phyloP scores from a whole-genome alignment of 2,113 vertebrate species.

The Prunella himalayana region DNA sequence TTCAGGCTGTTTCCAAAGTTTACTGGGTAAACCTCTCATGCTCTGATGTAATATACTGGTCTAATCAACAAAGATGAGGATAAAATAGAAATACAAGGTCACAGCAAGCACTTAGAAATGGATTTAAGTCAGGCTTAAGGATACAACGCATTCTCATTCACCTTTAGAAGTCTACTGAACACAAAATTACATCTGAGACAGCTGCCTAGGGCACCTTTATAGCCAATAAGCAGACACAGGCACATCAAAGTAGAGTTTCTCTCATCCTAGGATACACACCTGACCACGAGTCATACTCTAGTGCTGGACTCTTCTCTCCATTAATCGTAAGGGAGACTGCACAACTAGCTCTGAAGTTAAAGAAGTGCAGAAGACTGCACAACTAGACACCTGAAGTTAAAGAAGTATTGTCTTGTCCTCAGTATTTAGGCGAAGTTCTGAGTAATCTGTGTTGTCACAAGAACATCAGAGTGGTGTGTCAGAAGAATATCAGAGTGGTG shows the following conservation, averaged over 20 bases:
- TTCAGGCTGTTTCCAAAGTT: neutral
- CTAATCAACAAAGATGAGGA: neutral
- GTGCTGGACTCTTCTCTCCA: neutral
- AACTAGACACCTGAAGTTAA: neutral
- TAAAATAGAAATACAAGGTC: neutral
- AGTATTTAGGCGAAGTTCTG: neutral
- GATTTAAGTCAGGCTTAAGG: neutral
- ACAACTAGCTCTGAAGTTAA: neutral
- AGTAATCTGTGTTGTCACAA: fast-evolving
- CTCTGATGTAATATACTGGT: neutral
- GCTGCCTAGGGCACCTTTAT: neutral
- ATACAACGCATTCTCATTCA: neutral
- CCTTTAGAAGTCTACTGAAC: neutral
- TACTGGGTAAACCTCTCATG: neutral
- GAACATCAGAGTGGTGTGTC: neutral
- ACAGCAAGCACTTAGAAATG: neutral
- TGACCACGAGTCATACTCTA: neutral
- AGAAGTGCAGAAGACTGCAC: neutral
- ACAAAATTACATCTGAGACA: neutral
- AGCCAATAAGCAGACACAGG: neutral
- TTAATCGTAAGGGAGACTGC: neutral
- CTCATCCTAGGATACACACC: neutral
- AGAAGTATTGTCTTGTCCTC: neutral
- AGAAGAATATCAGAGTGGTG: neutral
- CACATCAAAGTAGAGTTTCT: neutral